Percentiles rank a stretch among this genome's conserved stretches.
Conservation (phyloP, 2,113 vertebrate genomes). For the Bufo bufo region DNA sequence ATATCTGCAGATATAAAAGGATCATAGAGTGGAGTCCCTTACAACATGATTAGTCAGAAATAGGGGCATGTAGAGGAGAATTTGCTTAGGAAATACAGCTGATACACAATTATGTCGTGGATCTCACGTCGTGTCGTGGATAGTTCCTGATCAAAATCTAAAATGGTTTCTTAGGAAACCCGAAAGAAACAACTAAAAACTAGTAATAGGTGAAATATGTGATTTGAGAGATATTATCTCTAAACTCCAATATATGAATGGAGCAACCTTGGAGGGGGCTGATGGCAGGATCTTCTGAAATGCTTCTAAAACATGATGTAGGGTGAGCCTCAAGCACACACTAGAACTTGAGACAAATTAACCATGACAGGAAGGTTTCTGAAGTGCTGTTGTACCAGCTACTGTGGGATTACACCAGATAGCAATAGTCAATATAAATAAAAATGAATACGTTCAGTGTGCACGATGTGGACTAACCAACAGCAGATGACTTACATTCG, state of each 20-base stretch:
- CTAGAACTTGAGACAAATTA: constrained; percentile 20
- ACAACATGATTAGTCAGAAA: background rate
- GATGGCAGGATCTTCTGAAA: background rate
- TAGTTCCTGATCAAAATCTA: background rate
- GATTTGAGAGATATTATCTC: background rate
- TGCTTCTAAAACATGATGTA: background rate
- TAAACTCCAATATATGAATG: background rate
- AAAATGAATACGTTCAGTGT: constrained; percentile 28
- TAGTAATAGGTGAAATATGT: background rate
- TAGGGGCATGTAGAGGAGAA: background rate
- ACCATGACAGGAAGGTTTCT: constrained; percentile 48
- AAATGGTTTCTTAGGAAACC: background rate
- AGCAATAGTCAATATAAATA: constrained; percentile 23
- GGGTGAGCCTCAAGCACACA: background rate
- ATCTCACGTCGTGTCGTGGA: too few species aligned
- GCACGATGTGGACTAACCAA: constrained; percentile 17
- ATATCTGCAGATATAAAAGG: too few species aligned
- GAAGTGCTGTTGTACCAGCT: constrained; percentile 44
- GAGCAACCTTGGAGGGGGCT: background rate
- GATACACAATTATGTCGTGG: background rate
- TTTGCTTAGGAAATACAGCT: background rate
- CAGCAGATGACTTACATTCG: constrained; percentile 20
- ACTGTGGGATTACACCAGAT: constrained; percentile 40
- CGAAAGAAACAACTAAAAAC: background rate
- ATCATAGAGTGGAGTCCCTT: too few species aligned